Percentiles rank a stretch among this genome's conserved stretches.
Evolutionary conservation across 1,140 invertebrate genomes (phyloP).

Genomic region (Myzus persicae): DNA sequence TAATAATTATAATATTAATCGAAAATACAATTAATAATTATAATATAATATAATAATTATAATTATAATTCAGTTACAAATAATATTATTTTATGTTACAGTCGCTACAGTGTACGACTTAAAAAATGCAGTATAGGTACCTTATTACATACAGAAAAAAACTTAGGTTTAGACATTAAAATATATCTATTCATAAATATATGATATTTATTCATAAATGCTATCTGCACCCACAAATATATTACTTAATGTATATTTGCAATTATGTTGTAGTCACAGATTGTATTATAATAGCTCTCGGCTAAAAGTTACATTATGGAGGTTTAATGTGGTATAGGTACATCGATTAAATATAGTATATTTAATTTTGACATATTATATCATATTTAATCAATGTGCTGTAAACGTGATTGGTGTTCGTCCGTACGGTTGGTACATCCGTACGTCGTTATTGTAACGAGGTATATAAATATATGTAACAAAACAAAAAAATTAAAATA

Average conservation of each 20-base stretch:
- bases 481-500: slow-evolving; percentile 6
- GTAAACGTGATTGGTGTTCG: background rate
- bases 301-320: background rate
- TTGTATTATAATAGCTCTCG: background rate
- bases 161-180: slow-evolving; percentile 7
- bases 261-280: background rate
- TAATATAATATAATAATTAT: no score
- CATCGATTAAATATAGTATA: background rate
- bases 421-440: background rate
- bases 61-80: background rate
- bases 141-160: background rate
- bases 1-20: background rate
- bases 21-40: background rate
- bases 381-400: background rate
- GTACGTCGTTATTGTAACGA: background rate
- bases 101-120: background rate
- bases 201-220: background rate
- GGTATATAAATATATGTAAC: background rate
- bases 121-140: background rate
- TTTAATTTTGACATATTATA: background rate
- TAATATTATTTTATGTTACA: background rate
- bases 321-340: background rate
- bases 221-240: slow-evolving; percentile 9
- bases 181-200: slow-evolving; percentile 20
- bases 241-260: background rate